Evolutionary conservation across 2,797 vertebrate genomes (phyloP).

Genomic region (Meda fulgida): DNA sequence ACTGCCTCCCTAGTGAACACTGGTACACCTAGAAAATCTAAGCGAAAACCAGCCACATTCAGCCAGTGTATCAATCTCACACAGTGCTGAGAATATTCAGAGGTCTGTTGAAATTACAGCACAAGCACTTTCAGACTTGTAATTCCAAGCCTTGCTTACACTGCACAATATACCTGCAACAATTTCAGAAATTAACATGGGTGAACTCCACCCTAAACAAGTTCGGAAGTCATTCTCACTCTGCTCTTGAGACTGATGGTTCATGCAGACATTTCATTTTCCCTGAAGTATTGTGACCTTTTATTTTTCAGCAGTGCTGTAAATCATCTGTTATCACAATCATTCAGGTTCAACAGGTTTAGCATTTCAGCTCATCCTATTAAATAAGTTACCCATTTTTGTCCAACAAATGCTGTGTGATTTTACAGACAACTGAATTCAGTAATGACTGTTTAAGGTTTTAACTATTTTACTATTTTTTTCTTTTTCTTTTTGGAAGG

Average conservation of each 20-base stretch:
- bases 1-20: background rate
- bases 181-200: slow-evolving; percentile 23
- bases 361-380: slow-evolving; percentile 54
- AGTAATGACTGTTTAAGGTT: background rate
- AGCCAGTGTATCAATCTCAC: slow-evolving; percentile 18
- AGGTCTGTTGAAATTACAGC: slow-evolving; percentile 12
- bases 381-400: slow-evolving; percentile 40
- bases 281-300: slow-evolving; percentile 55
- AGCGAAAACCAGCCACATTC: background rate
- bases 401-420: slow-evolving; percentile 12
- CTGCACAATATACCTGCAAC: slow-evolving; percentile 10
- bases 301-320: slow-evolving; percentile 51
- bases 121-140: slow-evolving; percentile 12
- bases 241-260: slow-evolving; percentile 43
- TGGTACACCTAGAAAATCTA: slow-evolving; percentile 21
- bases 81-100: background rate
- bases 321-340: slow-evolving; percentile 60
- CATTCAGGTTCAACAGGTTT: slow-evolving; percentile 64
- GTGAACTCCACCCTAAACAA: slow-evolving; percentile 4
- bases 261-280: slow-evolving; percentile 50
- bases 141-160: slow-evolving; percentile 15
- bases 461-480: background rate
- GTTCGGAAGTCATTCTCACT: slow-evolving; percentile 29
- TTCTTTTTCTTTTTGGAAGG: background rate
- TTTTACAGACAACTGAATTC: slow-evolving; percentile 24